phyloP scores from a whole-genome alignment of 2,888 invertebrate species.

The Fragum fragum region DNA sequence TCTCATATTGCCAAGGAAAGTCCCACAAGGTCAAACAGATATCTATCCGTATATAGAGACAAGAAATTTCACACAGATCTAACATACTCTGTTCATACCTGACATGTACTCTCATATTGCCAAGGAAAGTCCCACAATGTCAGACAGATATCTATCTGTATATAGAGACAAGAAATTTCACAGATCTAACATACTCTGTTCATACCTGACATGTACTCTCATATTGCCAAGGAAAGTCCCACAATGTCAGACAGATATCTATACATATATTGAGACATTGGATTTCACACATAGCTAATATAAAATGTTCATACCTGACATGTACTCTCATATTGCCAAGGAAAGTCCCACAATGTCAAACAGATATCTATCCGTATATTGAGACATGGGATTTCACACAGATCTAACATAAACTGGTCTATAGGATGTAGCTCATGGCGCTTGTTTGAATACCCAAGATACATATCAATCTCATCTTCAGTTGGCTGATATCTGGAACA shows the following conservation, averaged over 20 bases:
- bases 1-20: background rate
- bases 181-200: slow-evolving; percentile 78
- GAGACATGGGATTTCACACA: slow-evolving; percentile 77
- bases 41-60: slow-evolving; percentile 10
- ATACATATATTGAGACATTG: slow-evolving; percentile 49
- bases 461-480: slow-evolving; percentile 79
- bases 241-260: slow-evolving; percentile 74
- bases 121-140: slow-evolving; percentile 78
- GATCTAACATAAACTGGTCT: slow-evolving; percentile 79
- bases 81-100: slow-evolving; percentile 62
- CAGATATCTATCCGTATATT: slow-evolving; percentile 76
- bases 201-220: slow-evolving; percentile 68
- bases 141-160: slow-evolving; percentile 75
- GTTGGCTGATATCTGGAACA: slow-evolving; percentile 78
- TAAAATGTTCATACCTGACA: slow-evolving; percentile 53
- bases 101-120: slow-evolving; percentile 65
- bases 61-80: slow-evolving; percentile 74
- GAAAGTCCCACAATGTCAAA: slow-evolving; percentile 77
- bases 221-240: slow-evolving; percentile 77
- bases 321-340: slow-evolving; percentile 68
- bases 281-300: slow-evolving; percentile 76
- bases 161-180: slow-evolving; percentile 75
- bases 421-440: slow-evolving; percentile 72
- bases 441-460: slow-evolving; percentile 70
- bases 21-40: too few relatives aligned